phyloP scores from a whole-genome alignment of 92 coral and sea anemone species.

The Actinostola sp. region DNA sequence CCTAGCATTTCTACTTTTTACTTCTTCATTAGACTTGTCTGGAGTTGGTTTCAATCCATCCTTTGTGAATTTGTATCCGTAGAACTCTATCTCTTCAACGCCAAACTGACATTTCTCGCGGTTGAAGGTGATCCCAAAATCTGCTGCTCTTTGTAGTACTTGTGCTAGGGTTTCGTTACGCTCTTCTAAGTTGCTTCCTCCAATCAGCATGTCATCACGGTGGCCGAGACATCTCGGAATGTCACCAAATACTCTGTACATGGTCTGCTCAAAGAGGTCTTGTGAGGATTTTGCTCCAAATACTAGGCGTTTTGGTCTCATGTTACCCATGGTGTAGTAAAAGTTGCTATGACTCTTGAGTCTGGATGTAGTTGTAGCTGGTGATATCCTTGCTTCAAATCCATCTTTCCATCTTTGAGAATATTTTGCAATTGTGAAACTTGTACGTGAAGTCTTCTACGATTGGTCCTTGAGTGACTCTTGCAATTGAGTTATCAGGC shows the following conservation, averaged over 20 bases:
- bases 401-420: constrained; percentile 65
- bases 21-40: constrained; percentile 55
- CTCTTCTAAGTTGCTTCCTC: constrained; percentile 41
- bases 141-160: constrained; percentile 58
- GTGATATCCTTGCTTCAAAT: constrained; percentile 66
- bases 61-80: constrained; percentile 53
- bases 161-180: constrained; percentile 43
- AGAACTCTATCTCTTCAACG: constrained; percentile 45
- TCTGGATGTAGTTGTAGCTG: constrained; percentile 66
- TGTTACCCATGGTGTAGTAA: constrained; percentile 69
- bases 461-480: constrained; percentile 62
- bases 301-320: constrained; percentile 60
- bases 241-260: constrained; percentile 60
- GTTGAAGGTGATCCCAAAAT: constrained; percentile 64
- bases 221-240: constrained; percentile 60
- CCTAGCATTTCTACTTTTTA: constrained; percentile 59
- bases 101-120: constrained; percentile 62
- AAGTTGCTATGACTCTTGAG: constrained; percentile 63
- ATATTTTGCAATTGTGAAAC: constrained; percentile 57
- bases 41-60: constrained; percentile 47
- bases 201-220: constrained; percentile 56
- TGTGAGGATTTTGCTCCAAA: constrained; percentile 73
- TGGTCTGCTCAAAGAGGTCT: constrained; percentile 73
- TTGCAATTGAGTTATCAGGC: too few relatives aligned
- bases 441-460: constrained; percentile 72